phyloP scores from a whole-genome alignment of 2,113 vertebrate genomes.

The Archilochus colubris region DNA sequence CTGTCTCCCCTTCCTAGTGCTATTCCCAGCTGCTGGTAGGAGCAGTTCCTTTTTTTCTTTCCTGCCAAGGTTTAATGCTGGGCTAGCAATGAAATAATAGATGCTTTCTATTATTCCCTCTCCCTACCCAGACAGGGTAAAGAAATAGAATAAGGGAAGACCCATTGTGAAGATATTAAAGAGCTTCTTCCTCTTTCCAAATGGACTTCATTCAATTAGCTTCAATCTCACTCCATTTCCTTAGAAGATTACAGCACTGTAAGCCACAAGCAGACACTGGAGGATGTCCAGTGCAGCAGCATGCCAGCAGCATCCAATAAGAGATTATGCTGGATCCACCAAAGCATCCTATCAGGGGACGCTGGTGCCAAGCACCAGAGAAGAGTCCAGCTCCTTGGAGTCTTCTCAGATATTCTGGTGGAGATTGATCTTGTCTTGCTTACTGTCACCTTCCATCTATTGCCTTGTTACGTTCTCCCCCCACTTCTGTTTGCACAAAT shows the following conservation, averaged over 20 bases:
- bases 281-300: not conserved
- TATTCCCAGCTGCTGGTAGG: not conserved
- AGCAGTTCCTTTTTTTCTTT: not conserved
- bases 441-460: not conserved
- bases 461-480: not conserved
- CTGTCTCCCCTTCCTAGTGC: not conserved
- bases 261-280: not conserved
- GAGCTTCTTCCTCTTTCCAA: not conserved
- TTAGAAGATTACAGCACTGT: not conserved
- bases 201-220: not conserved
- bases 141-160: too few species aligned
- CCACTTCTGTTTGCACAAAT: not conserved
- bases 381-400: not conserved
- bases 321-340: not conserved
- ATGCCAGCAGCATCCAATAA: not conserved
- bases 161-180: not conserved
- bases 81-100: too few species aligned
- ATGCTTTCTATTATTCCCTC: too few species aligned
- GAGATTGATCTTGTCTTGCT: not conserved
- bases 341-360: not conserved
- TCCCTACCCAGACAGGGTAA: too few species aligned
- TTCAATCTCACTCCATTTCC: rapidly evolving
- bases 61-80: too few species aligned
- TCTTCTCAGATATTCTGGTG: not conserved
- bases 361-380: not conserved